These are phyloP conservation scores for Deilephila porcellus DNA, from an alignment of 2,888 invertebrate genomes.

Conservation along the genomic window DNA sequence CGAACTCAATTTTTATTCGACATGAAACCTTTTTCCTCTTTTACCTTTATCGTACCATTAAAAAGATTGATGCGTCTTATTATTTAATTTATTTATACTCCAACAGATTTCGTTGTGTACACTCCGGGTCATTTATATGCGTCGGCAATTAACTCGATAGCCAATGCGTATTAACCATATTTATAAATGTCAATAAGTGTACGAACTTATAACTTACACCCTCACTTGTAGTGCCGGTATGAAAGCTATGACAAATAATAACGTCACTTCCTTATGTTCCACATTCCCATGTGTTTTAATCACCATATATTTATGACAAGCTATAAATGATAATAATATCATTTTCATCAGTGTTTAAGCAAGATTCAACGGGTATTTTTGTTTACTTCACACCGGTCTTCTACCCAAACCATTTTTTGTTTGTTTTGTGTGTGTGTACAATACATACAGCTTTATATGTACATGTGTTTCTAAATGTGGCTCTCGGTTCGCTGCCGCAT, in stretches of 20 bases:
- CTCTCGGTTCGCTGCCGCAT: slow-evolving; percentile 51
- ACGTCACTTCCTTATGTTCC: not conserved
- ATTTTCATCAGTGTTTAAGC: not conserved
- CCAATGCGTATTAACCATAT: slow-evolving; percentile 23
- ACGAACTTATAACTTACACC: not conserved
- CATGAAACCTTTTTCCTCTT: slow-evolving; percentile 6
- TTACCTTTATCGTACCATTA: slow-evolving; percentile 25
- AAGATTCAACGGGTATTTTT: not conserved
- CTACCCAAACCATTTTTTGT: not conserved
- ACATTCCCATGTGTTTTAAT: not conserved
- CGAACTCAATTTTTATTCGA: slow-evolving; percentile 12
- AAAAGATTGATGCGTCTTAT: slow-evolving; percentile 26
- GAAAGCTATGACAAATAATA: slow-evolving; percentile 3
- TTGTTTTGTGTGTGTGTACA: not conserved
- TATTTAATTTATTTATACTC: slow-evolving; percentile 25
- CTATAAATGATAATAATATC: not conserved
- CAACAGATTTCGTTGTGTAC: slow-evolving; percentile 26
- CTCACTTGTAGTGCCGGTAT: not conserved
- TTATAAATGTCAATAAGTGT: slow-evolving; percentile 22
- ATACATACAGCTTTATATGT: slow-evolving; percentile 34
- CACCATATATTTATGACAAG: not conserved
- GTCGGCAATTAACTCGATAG: slow-evolving; percentile 23
- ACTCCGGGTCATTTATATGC: slow-evolving; percentile 15
- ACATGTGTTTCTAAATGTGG: slow-evolving; percentile 46
- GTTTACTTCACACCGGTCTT: not conserved